A percentile compares a stretch with the other conserved stretches of the same genome.
Conservation (phyloP, 2,888 invertebrate species). For the Microchrysa polita region DNA sequence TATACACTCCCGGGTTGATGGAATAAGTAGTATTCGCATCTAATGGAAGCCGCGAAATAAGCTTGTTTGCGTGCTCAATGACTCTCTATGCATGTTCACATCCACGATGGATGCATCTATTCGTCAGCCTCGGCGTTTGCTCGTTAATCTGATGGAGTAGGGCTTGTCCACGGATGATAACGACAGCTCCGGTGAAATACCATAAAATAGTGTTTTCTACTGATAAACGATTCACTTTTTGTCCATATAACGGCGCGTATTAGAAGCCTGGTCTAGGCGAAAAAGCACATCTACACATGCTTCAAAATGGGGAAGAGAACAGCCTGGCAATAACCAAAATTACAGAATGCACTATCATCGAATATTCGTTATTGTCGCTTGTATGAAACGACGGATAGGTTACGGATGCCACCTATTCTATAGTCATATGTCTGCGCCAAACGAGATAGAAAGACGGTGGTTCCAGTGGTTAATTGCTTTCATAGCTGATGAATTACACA, state of each 20-base stretch:
- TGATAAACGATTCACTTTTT: slow-evolving; percentile 31
- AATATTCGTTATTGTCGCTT: too few species aligned
- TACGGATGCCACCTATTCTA: too few species aligned
- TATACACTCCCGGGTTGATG: background rate
- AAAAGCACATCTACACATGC: background rate
- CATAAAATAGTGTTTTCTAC: slow-evolving; percentile 7
- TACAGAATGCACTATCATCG: too few species aligned
- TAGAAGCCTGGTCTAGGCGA: background rate
- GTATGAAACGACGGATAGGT: too few species aligned
- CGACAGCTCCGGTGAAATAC: background rate
- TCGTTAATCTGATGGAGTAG: too few species aligned
- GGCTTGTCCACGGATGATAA: background rate
- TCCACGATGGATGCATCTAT: background rate
- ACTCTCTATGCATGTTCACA: background rate
- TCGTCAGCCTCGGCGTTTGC: too few species aligned
- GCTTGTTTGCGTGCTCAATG: slow-evolving; percentile 13
- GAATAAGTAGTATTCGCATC: slow-evolving; percentile 14
- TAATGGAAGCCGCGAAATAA: slow-evolving; percentile 26
- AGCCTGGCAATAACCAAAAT: background rate
- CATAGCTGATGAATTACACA: slow-evolving; percentile 38
- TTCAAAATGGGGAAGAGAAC: background rate
- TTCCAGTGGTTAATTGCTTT: slow-evolving; percentile 36
- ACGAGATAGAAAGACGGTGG: too few species aligned
- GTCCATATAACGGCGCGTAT: background rate
- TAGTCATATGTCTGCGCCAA: too few species aligned